Evolutionary conservation across 2,113 vertebrate species (phyloP), one percentile per base, ranked within the genome.

Genomic region (Eubucco bourcierii): DNA sequence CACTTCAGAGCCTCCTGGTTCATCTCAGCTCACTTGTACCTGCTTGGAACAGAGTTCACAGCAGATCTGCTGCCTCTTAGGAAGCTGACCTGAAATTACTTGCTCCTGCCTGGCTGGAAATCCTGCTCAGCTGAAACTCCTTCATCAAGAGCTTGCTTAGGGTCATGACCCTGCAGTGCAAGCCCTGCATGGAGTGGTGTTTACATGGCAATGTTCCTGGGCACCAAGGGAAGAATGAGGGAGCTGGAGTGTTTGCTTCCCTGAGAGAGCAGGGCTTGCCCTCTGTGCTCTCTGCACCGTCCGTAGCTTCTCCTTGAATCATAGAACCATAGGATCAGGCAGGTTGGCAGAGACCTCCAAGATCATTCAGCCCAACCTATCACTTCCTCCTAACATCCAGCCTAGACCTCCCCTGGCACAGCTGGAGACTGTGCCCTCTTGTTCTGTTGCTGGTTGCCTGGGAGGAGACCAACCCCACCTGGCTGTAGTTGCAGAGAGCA

Each of bases 141-240:
- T 80, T 17, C 18, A 11, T 19, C 33, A 77, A 59, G 27, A 80
- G 31, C 47, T 59, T 55, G 27, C 50, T 52, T 18, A 52, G 23
- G 50, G 23, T 52, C 24, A 24, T 52, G 50, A 23, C 50, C 23
- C 50, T 1, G 6, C 6, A 52, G 31, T 47, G 66, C 12, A 33
- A 44, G 11, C 25, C 1, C 31, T 15, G 0, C 0, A 28, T 12
- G 7, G 46, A 70, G 37, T 1, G 10, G 7, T 18, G 47, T 39
- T n/a, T 29, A 34, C 3, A n/a, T 3, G 1, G 12, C 4, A 7
- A 1, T 47, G 44, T 72, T 39, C 34, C 46, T 25, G 59, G 27
- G 25, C 27, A 27, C 61, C 37, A 31, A 63, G 20, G 17, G 8
- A 12, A 33, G 50, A 27, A 70, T 15, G 23, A 20, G 58, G 7